Evolutionary conservation across 1,140 invertebrate species (phyloP), one percentile per base, ranked within the genome.

Genomic region (Neoseiulus cucumeris): DNA sequence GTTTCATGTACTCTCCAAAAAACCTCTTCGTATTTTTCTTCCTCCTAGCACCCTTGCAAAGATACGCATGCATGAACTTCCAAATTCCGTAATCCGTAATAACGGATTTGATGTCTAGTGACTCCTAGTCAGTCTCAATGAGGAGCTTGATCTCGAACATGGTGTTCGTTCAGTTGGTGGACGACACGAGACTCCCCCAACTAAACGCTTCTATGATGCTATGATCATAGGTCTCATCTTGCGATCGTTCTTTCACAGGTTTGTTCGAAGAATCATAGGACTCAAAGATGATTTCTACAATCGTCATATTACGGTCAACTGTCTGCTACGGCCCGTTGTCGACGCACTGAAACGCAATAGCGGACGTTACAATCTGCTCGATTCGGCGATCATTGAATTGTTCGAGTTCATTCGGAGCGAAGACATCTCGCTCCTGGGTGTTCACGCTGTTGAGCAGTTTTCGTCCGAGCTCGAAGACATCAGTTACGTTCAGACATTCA

Each of bases 281-380:
- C 80, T 98, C 17, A 98, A 98, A 78, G 95, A 98, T 75, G 95
- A 98, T 72, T 92, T 95, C 76, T 98, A 99, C 78, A 93, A 97
- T 79, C 81, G 86, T 70, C 87, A 98, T 76, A 97, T 98, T 71
- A 87, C 92, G 64, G 94, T 94, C 75, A 89, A 90, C 44, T 91
- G 93, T 77, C 79, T 98, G 25, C 92, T 98, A 78, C 85, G 87
- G 68, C 92, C 91, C 47, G 89, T 99, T 67, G 87, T 98, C 68
- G 91, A 97, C 76, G 89, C 92, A 67, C 96, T 99, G 75, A 83
- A 90, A 72, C 83, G 85, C 71, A 99, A 98, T 79, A 94, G 95
- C 75, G 89, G 91, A 69, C 84, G 90, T 74, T 99, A 99, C 76
- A 99, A 99, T 79, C 83, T 99, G 64, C 78, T 99, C 65, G 96